These are phyloP conservation scores for Callitettix versicolor DNA, from an alignment of 1,140 invertebrate species.

Conservation along the genomic window DNA sequence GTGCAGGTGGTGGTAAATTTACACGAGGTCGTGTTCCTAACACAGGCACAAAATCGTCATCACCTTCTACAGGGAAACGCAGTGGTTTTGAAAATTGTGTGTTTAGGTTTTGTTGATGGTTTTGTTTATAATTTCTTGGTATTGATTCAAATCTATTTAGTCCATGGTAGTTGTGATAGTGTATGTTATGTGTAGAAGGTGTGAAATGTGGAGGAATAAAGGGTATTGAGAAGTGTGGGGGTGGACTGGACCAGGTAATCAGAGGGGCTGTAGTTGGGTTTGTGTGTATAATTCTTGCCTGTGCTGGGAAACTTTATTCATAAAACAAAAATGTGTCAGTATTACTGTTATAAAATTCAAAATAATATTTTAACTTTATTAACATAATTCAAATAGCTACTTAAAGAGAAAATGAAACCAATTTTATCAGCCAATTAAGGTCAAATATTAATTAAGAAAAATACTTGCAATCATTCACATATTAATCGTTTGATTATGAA, in stretches of 20 bases:
- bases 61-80: neutral
- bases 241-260: neutral
- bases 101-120: neutral
- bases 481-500: too few relatives aligned
- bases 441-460: too few relatives aligned
- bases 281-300: neutral
- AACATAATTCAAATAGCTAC: too few relatives aligned
- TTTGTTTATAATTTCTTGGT: conserved; percentile 5
- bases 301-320: conserved; percentile 8
- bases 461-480: too few relatives aligned
- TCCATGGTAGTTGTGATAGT: neutral
- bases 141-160: neutral
- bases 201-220: neutral
- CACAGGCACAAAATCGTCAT: conserved; percentile 5
- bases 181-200: neutral
- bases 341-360: too few relatives aligned
- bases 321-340: too few relatives aligned
- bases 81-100: conserved; percentile 1
- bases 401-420: too few relatives aligned
- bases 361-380: too few relatives aligned
- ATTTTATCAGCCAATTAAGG: too few relatives aligned
- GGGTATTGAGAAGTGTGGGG: neutral
- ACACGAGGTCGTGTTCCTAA: neutral
- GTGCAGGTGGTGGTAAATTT: conserved; percentile 2
- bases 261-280: neutral